Percentiles rank a stretch among this genome's conserved stretches.
phyloP scores from a whole-genome alignment of 2,113 vertebrate genomes.

The Pitta sordida region DNA sequence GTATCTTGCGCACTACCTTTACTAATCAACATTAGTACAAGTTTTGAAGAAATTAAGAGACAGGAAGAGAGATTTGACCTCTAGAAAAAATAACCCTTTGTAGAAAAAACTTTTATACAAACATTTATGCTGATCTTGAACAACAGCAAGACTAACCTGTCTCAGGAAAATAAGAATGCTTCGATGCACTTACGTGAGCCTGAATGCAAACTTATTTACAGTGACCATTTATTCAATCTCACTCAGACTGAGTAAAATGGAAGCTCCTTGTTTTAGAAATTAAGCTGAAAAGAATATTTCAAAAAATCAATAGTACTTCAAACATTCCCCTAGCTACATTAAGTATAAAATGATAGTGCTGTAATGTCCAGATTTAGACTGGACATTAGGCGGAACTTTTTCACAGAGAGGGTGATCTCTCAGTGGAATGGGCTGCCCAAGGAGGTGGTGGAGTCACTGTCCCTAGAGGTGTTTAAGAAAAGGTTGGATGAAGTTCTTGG shows the following conservation, averaged over 20 bases:
- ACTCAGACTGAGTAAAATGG: not conserved
- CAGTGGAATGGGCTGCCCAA: too few species aligned
- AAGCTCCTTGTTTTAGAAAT: not conserved
- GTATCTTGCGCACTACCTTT: not conserved
- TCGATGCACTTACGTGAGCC: not conserved
- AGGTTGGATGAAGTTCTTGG: too few species aligned
- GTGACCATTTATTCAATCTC: not conserved
- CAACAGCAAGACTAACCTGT: not conserved
- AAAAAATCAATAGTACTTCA: not conserved
- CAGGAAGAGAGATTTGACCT: not conserved
- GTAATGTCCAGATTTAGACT: too few species aligned
- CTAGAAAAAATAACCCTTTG: not conserved
- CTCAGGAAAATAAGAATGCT: not conserved
- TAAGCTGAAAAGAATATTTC: not conserved
- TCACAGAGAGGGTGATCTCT: too few species aligned
- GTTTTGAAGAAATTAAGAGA: not conserved
- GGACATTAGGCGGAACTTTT: too few species aligned
- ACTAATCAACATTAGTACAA: not conserved
- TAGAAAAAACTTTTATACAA: not conserved
- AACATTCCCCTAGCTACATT: not conserved
- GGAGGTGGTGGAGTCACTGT: too few species aligned
- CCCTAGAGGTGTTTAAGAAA: too few species aligned
- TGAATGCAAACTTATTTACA: not conserved
- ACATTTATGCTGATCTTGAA: not conserved
- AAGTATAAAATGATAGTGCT: not conserved